phyloP scores from a whole-genome alignment of 2,888 invertebrate genomes.

The Drosophila tripunctata region DNA sequence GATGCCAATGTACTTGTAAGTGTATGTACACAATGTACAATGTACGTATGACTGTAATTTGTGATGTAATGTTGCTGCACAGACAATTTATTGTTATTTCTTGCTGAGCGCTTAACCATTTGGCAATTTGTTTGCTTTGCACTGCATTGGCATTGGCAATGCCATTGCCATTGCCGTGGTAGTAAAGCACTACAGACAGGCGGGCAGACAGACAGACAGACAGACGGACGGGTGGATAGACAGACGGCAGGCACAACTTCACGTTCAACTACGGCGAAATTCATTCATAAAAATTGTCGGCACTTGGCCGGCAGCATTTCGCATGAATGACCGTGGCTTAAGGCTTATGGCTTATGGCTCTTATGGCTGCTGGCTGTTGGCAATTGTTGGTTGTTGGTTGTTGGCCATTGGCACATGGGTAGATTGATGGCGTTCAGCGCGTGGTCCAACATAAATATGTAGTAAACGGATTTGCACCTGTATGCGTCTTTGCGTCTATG shows the following conservation, averaged over 20 bases:
- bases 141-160: conserved; percentile 37
- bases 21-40: neutral
- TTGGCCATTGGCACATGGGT: conserved; percentile 48
- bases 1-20: conserved; percentile 1
- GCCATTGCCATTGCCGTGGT: conserved; percentile 14
- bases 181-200: conserved; percentile 18
- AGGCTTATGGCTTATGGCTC: conserved; percentile 35
- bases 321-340: conserved; percentile 65
- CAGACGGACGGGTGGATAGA: neutral
- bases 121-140: conserved; percentile 57
- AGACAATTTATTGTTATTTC: conserved; percentile 37
- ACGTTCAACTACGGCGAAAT: conserved; percentile 62
- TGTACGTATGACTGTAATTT: conserved; percentile 11
- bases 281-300: conserved; percentile 70
- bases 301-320: conserved; percentile 56
- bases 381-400: too few species aligned
- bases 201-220: neutral
- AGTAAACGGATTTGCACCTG: conserved; percentile 56
- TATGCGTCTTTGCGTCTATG: conserved; percentile 6
- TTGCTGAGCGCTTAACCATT: conserved; percentile 44
- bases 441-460: conserved; percentile 64
- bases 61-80: conserved; percentile 40
- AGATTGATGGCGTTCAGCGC: conserved; percentile 55
- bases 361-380: conserved; percentile 44
- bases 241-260: conserved; percentile 11